Conservation (phyloP, 2,888 invertebrate genomes). For the Sesia apiformis region DNA sequence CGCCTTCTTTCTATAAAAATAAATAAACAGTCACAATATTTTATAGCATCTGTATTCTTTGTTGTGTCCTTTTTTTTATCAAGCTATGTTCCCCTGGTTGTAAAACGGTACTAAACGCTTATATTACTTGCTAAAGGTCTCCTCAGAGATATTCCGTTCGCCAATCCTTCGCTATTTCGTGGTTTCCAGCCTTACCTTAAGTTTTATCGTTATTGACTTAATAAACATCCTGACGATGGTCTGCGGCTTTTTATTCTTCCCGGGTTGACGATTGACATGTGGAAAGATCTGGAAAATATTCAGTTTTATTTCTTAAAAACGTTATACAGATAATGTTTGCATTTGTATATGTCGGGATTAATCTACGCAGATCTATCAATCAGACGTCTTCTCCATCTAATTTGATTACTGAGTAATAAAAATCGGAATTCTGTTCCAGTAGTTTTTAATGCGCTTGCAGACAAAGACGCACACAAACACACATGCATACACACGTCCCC, state of each 20-base stretch:
- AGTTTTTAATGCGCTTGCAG: too few species aligned
- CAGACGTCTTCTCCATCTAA: too few species aligned
- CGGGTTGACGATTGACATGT: background rate
- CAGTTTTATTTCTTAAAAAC: background rate
- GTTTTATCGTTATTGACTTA: background rate
- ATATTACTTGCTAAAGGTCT: background rate
- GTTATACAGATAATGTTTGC: too few species aligned
- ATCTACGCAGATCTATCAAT: too few species aligned
- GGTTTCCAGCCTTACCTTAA: background rate
- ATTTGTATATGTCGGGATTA: too few species aligned
- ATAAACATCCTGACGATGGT: background rate
- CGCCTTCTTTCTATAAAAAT: background rate
- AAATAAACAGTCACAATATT: background rate
- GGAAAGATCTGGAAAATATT: background rate
- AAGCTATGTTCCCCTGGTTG: background rate
- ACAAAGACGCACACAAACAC: too few species aligned
- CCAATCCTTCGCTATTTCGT: background rate
- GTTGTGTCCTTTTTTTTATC: background rate
- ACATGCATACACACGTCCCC: too few species aligned
- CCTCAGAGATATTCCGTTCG: background rate
- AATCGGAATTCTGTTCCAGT: too few species aligned
- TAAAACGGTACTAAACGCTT: background rate
- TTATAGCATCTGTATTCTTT: too few species aligned
- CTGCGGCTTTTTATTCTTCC: background rate
- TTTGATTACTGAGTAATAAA: too few species aligned